These are phyloP conservation scores for Drosophila neotestacea DNA, from an alignment of 2,888 invertebrate genomes.

Conservation along the genomic window DNA sequence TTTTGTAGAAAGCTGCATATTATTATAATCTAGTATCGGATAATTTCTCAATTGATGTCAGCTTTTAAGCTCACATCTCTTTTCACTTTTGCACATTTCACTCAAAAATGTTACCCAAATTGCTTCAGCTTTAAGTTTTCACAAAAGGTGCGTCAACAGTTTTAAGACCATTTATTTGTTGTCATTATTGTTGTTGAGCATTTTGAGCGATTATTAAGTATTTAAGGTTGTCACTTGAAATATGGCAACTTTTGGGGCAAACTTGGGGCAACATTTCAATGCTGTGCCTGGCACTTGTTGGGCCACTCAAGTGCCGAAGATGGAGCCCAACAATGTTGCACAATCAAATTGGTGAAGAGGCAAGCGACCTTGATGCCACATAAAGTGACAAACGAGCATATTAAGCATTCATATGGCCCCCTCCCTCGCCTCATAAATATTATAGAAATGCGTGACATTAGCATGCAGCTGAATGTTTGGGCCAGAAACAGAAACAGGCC, in stretches of 20 bases:
- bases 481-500: slow-evolving; percentile 56
- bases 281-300: slow-evolving; percentile 21
- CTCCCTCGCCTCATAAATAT: slow-evolving; percentile 12
- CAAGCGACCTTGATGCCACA: slow-evolving; percentile 51
- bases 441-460: slow-evolving; percentile 40
- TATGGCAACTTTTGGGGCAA: slow-evolving; percentile 16
- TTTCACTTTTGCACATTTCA: slow-evolving; percentile 70
- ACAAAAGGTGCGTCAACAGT: slow-evolving; percentile 54
- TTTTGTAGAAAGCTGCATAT: slow-evolving; percentile 18
- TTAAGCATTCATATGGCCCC: slow-evolving; percentile 14
- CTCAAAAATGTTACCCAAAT: slow-evolving; percentile 32
- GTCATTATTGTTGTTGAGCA: slow-evolving; percentile 15
- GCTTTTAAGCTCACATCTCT: slow-evolving; percentile 10
- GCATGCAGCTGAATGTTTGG: slow-evolving; percentile 49
- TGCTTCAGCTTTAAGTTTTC: slow-evolving; percentile 25
- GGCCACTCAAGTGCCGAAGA: slow-evolving; percentile 24
- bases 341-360: slow-evolving; percentile 40
- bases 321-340: slow-evolving; percentile 31
- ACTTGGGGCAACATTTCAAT: slow-evolving; percentile 22
- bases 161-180: slow-evolving; percentile 32
- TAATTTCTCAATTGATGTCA: slow-evolving; percentile 7
- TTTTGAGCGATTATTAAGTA: slow-evolving; percentile 34
- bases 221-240: slow-evolving; percentile 40
- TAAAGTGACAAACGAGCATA: slow-evolving; percentile 24
- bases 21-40: background rate